These are phyloP conservation scores for Enteromius afrohamiltoni DNA, from an alignment of 2,797 vertebrate genomes.

Conservation along the genomic window DNA sequence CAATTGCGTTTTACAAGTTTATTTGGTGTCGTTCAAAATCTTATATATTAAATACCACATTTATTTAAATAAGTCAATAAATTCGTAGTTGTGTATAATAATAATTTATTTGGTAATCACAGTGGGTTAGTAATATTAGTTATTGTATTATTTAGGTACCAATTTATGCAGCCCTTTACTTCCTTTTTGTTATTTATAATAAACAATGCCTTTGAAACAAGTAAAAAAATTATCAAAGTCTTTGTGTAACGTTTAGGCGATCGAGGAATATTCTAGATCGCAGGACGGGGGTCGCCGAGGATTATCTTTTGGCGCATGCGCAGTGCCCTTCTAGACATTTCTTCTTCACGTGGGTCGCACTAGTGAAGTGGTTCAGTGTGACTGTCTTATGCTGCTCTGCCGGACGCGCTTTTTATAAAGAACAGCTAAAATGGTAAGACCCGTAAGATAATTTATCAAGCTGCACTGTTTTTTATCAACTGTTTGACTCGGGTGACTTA, in stretches of 20 bases:
- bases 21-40: neutral
- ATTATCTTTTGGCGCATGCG: conserved; percentile 72
- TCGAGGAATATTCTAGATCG: conserved; percentile 56
- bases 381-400: conserved; percentile 1
- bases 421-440: conserved; percentile 74
- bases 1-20: neutral
- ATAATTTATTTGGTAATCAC: neutral
- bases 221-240: neutral
- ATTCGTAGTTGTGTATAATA: neutral
- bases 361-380: conserved; percentile 13
- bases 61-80: neutral
- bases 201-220: neutral
- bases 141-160: neutral
- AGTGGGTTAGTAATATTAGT: neutral
- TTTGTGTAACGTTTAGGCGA: neutral
- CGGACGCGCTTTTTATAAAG: conserved; percentile 27
- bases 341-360: conserved; percentile 78
- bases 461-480: neutral
- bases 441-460: neutral
- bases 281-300: neutral
- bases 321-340: conserved; percentile 66
- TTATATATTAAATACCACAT: neutral
- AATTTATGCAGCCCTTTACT: neutral
- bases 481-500: neutral
- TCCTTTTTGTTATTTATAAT: neutral